Base-by-base conservation (phyloP, 2,888 invertebrate genomes). In the Ferdinandea cuprea region DNA sequence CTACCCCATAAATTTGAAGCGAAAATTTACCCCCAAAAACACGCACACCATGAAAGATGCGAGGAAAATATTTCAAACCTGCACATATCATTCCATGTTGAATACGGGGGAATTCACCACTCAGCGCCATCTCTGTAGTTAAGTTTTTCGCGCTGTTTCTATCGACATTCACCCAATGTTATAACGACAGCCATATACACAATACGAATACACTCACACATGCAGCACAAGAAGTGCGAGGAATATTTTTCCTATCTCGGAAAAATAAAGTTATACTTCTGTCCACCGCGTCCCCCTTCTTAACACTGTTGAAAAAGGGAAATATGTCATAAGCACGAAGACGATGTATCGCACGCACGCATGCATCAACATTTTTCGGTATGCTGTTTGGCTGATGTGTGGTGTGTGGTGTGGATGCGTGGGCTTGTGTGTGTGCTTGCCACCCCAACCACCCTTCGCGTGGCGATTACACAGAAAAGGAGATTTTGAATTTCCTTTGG, bases 321-420 rank as follows among this genome's bases (percentile, higher is more conserved):
- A 78, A 78, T 73, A 78, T 83, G 72, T 78, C 72, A 83, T 83
- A 83, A 78, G 66, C 72, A 78, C 61, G 59, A 78, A 66, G 63
- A 83, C 83, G 72, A 77, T 83, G 78, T 78, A 73, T 78, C 37
- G 63, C 72, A 78, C 78, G 83, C 83, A 83, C 72, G 68, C 83
- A 83, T 78, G 83, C 78, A 81, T 81, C 76, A 81, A 77, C 61
- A 81, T 81, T 66, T 66, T 81, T 81, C 71, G 63, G 65, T n/a
- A n/a, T 71, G 66, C 69, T 76, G 74, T 46, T 56, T 69, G 44
- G 32, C 52, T 58, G 61, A 28, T 15, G 44, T 44, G 32, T 59
- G 50, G 54, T 37, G 58, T 44, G 50, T 28, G 63, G 13, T 5
- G 37, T 74, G 30, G 17, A 56, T 74, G 21, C n/a, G 63, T 69